These are phyloP conservation scores for Synergus umbraculus DNA, from an alignment of 2,888 invertebrate genomes.

Conservation along the genomic window DNA sequence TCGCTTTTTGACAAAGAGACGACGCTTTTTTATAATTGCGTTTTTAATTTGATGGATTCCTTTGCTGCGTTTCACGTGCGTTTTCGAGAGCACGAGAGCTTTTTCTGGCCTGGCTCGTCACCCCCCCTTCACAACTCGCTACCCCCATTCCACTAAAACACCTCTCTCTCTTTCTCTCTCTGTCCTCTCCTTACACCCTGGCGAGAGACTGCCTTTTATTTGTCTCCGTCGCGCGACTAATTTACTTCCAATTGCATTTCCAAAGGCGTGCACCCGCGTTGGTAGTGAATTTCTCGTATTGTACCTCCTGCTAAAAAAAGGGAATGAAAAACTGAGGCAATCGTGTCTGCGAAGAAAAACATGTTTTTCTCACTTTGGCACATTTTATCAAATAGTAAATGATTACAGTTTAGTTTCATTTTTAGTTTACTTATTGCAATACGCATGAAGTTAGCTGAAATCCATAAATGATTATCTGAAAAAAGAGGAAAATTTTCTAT, in stretches of 20 bases:
- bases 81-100: slow-evolving; percentile 30
- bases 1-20: slow-evolving; percentile 72
- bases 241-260: slow-evolving; percentile 66
- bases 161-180: slow-evolving; percentile 19
- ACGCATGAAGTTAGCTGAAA: too few relatives aligned
- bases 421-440: too few relatives aligned
- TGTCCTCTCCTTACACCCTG: slow-evolving; percentile 39
- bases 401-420: neutral
- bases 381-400: neutral
- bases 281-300: slow-evolving; percentile 46
- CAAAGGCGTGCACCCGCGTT: slow-evolving; percentile 50
- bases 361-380: slow-evolving; percentile 1
- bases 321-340: slow-evolving; percentile 3
- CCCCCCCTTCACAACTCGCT: slow-evolving; percentile 26
- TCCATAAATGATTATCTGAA: too few relatives aligned
- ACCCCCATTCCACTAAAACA: slow-evolving; percentile 41
- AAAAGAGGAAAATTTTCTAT: too few relatives aligned
- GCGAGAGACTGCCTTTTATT: slow-evolving; percentile 38
- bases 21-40: slow-evolving; percentile 75
- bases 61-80: slow-evolving; percentile 63
- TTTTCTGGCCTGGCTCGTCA: slow-evolving; percentile 41
- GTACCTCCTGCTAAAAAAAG: slow-evolving; percentile 22
- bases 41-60: slow-evolving; percentile 76
- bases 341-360: slow-evolving; percentile 22
- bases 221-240: slow-evolving; percentile 56